A percentile compares a stretch with the other conserved stretches of the same genome.
Evolutionary conservation across 2,797 vertebrate species (phyloP).

Genomic region (Carcharodon carcharias): DNA sequence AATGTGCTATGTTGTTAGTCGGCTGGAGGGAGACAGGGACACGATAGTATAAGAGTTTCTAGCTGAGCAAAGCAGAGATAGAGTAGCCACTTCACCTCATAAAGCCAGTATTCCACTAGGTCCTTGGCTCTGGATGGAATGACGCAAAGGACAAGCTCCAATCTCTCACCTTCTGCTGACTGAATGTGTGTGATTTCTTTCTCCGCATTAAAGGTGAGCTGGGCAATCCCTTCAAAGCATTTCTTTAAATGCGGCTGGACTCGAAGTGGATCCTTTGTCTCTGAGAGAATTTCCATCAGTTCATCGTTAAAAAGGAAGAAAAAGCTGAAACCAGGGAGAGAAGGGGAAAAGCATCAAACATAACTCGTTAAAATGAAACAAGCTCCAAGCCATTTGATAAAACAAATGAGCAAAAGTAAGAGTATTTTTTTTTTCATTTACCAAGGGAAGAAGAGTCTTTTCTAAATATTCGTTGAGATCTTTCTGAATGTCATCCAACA

Average conservation of each 20-base stretch:
- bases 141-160: constrained; percentile 58
- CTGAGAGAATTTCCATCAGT: constrained; percentile 50
- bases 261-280: constrained; percentile 56
- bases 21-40: not conserved
- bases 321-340: constrained; percentile 28
- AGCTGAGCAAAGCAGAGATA: not conserved
- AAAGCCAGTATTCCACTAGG: constrained; percentile 67
- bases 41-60: not conserved
- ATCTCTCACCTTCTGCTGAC: constrained; percentile 67
- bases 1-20: not conserved
- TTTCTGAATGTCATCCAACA: constrained; percentile 67
- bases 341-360: not conserved
- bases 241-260: constrained; percentile 53
- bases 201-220: constrained; percentile 61
- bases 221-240: constrained; percentile 62
- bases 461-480: constrained; percentile 58
- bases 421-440: constrained; percentile 58
- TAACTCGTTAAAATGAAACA: not conserved
- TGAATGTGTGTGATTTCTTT: constrained; percentile 64
- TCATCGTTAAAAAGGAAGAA: constrained; percentile 45
- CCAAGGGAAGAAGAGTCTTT: constrained; percentile 62
- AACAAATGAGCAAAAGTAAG: not conserved
- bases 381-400: not conserved
- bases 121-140: constrained; percentile 63
- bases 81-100: constrained; percentile 54